Evolutionary conservation across 2,888 invertebrate genomes (phyloP).

Genomic region (Pecten maximus): DNA sequence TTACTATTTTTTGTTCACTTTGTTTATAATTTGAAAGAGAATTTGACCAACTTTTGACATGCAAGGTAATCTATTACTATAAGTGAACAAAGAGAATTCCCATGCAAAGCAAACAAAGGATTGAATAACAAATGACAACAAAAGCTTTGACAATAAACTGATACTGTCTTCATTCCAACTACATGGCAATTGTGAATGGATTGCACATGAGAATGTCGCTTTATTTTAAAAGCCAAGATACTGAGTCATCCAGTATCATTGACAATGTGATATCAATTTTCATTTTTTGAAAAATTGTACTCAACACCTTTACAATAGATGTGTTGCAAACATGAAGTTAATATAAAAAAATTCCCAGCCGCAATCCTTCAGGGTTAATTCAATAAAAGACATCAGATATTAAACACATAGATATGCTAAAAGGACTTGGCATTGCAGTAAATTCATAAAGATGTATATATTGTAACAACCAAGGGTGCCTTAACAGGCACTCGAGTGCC

Average conservation of each 20-base stretch:
- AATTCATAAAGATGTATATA: background rate
- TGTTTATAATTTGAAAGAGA: background rate
- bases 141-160: background rate
- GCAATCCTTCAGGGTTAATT: constrained; percentile 25
- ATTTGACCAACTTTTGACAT: background rate
- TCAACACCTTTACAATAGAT: background rate
- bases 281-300: background rate
- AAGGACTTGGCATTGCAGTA: background rate
- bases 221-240: background rate
- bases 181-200: background rate
- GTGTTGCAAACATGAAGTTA: background rate
- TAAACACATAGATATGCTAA: constrained; percentile 1
- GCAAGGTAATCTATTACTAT: background rate
- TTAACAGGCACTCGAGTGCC: too few species aligned
- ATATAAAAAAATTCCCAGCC: background rate
- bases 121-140: background rate
- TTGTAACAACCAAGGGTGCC: too few species aligned
- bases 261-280: background rate
- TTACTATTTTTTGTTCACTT: too few species aligned
- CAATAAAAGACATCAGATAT: constrained; percentile 31
- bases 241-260: background rate
- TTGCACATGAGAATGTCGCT: background rate
- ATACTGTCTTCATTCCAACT: background rate
- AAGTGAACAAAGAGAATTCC: background rate
- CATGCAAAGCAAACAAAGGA: background rate